Base-by-base conservation (phyloP, 23 tunicate genomes). In the Botrylloides violaceus region DNA sequence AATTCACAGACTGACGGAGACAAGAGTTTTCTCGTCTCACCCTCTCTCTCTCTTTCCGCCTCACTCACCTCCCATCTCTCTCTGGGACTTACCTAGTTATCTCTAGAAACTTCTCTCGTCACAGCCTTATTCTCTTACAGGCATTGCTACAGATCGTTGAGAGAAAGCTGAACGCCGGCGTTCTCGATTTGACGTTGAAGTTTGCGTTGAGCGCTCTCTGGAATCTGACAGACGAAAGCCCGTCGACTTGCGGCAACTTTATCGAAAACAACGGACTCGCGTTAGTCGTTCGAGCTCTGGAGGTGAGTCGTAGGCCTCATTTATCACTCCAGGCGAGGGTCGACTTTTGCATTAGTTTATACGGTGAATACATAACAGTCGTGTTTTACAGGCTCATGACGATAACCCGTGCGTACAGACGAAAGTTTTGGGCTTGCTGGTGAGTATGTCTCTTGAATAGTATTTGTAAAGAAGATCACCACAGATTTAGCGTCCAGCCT, bases 211-310 rank as follows among this genome's bases (percentile, higher is more conserved):
- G 74, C 47, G 74, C 74, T 37, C 57, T 68, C 49, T 68, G 74
- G 74, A 68, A 68, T 68, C n/a, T 68, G 59, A 68, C 74, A 24
- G 74, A 68, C 74, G 74, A 68, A 2, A 36, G 58, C 28, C 74
- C 74, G 22, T 39, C 74, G 23, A 68, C 74, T 18, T 68, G 74
- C 58, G 31, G 36, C 21, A 68, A 68, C 2, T 68, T 68, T 39
- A 68, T 68, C 7, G 74, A 68, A 31, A 68, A 36, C 36, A 25
- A 68, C 23, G 74, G 74, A 21, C 28, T 68, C 20, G 36, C 29
- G 25, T 29, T 68, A 9, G 35, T 68, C 36, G 58, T 35, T 19
- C 24, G 36, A 21, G 36, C 36, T 68, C 36, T 68, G 36, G 25
- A 24, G 23, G 74, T 68, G 2, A 68, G 74, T 63, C 33, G 4